phyloP scores from a whole-genome alignment of 2,113 vertebrate genomes.

The Rhinopomastus cyanomelas region DNA sequence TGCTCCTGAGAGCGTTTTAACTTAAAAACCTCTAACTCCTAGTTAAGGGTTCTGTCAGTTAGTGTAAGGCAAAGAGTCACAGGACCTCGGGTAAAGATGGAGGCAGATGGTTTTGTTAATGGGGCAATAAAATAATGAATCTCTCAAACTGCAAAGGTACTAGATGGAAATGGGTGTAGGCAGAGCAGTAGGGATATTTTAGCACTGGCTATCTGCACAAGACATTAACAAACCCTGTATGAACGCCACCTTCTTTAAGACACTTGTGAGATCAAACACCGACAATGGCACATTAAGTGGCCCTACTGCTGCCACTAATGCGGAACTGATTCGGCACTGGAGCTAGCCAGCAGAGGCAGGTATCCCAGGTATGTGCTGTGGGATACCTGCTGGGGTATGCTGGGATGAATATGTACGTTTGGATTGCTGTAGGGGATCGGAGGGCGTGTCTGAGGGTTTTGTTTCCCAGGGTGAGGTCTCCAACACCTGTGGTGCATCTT shows the following conservation, averaged over 20 bases:
- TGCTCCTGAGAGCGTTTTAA: slow-evolving; percentile 21
- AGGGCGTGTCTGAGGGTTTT: slow-evolving; percentile 66
- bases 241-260: slow-evolving; percentile 15
- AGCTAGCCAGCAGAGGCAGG: background rate
- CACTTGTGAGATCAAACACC: slow-evolving; percentile 20
- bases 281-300: background rate
- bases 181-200: slow-evolving; percentile 12
- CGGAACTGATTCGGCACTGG: background rate
- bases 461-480: slow-evolving; percentile 68
- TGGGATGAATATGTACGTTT: slow-evolving; percentile 42
- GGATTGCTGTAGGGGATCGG: slow-evolving; percentile 59
- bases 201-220: background rate
- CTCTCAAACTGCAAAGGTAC: background rate
- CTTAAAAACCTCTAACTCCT: background rate
- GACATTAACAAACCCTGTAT: background rate
- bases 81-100: background rate
- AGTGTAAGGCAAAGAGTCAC: background rate
- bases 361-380: slow-evolving; percentile 57
- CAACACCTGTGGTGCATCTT: slow-evolving; percentile 49
- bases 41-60: slow-evolving; percentile 12
- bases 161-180: slow-evolving; percentile 28
- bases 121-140: slow-evolving; percentile 24
- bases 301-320: background rate
- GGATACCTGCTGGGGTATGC: slow-evolving; percentile 23
- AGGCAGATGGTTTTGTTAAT: slow-evolving; percentile 2